Evolutionary conservation across 2,113 vertebrate genomes (phyloP).

Genomic region (Pangasianodon gigas): DNA sequence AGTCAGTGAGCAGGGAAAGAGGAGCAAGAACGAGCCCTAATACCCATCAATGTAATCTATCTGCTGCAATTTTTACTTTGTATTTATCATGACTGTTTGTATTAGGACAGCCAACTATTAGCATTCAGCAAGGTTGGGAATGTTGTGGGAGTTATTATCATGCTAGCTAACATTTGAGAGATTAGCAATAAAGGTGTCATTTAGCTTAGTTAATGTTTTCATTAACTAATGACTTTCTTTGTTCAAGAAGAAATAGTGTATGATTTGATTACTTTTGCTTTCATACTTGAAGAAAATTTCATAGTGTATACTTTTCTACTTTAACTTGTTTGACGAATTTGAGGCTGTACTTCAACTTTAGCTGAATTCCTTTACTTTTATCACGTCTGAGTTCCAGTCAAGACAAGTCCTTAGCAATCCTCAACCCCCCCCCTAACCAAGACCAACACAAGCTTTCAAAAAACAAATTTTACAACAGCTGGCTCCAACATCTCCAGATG

Average conservation of each 20-base stretch:
- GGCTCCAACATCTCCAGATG: conserved; percentile 17
- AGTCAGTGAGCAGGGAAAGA: not conserved
- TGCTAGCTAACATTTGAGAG: not conserved
- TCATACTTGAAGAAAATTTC: not conserved
- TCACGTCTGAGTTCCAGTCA: not conserved
- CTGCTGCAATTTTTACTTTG: not conserved
- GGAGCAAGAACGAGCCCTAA: not conserved
- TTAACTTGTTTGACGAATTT: not conserved
- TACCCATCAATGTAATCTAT: not conserved
- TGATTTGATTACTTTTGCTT: not conserved
- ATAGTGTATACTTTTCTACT: not conserved
- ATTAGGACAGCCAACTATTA: not conserved
- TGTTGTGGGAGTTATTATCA: not conserved
- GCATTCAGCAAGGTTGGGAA: not conserved
- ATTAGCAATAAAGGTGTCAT: not conserved
- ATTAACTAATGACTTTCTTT: not conserved
- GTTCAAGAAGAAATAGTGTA: not conserved
- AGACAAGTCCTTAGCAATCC: not conserved
- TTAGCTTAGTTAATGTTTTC: not conserved
- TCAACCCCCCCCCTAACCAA: not conserved
- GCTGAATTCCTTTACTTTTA: not conserved
- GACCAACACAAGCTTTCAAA: not conserved
- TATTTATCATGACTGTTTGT: not conserved
- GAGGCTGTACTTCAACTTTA: not conserved
- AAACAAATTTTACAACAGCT: not conserved